Conservation (phyloP, 30 jellyfish, hydroid and myxozoan genomes). For the Turritopsis dohrnii region DNA sequence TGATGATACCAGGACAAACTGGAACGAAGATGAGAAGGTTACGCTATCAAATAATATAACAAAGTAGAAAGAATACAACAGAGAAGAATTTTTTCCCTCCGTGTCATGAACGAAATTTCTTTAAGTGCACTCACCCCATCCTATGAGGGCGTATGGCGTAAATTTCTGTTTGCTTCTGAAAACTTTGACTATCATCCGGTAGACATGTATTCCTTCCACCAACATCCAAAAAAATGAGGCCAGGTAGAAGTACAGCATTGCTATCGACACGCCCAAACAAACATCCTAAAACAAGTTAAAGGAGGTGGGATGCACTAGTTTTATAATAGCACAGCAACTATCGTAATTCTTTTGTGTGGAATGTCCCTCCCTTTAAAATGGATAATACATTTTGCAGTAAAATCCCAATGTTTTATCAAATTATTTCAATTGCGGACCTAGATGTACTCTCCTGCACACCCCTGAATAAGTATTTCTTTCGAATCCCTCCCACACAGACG, state of each 20-base stretch:
- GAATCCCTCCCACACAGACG: neutral
- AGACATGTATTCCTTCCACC: conserved; percentile 32
- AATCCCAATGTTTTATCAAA: no score
- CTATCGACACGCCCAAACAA: conserved; percentile 20
- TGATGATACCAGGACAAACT: conserved; percentile 10
- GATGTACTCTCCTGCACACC: no score
- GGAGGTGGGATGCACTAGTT: neutral
- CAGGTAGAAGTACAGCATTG: conserved; percentile 28
- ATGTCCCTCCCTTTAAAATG: no score
- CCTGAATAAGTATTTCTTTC: no score
- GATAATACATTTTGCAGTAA: no score
- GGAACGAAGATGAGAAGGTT: neutral
- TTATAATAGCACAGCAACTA: no score
- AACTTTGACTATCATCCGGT: conserved; percentile 31
- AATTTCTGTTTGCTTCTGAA: conserved; percentile 37
- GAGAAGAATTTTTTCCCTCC: neutral
- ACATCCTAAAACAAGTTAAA: neutral
- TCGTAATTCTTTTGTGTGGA: no score
- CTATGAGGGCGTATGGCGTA: conserved; percentile 25
- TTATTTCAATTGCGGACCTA: no score
- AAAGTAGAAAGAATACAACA: neutral
- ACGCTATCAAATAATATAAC: neutral
- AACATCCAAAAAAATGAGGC: conserved; percentile 38
- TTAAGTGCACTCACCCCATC: conserved; percentile 17
- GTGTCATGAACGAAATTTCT: no score